phyloP scores from a whole-genome alignment of 1,140 invertebrate genomes.

The Drosophila nebulosa region DNA sequence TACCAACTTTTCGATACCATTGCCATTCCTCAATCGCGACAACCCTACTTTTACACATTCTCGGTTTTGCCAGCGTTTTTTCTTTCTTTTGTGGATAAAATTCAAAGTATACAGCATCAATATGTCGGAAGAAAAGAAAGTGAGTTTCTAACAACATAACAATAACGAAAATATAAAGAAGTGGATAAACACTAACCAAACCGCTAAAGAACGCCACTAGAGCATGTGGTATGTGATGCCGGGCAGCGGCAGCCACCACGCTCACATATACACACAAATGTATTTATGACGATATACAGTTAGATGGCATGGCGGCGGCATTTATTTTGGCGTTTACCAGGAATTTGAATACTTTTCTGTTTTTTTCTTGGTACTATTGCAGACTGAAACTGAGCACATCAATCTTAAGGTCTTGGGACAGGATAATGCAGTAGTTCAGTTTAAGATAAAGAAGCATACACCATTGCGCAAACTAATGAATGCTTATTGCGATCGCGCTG shows the following conservation, averaged over 20 bases:
- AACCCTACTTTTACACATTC: neutral
- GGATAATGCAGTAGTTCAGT: slow-evolving; percentile 96
- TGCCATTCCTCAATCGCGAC: neutral
- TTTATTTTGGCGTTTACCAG: neutral
- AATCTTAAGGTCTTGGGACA: slow-evolving; percentile 96
- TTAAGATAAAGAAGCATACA: slow-evolving; percentile 97
- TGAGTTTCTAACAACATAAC: neutral
- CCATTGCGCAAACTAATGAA: slow-evolving; percentile 95
- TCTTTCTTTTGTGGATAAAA: neutral
- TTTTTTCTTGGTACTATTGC: neutral
- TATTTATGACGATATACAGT: neutral
- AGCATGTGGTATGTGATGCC: neutral
- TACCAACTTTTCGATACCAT: neutral
- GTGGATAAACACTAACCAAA: neutral
- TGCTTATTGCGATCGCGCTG: slow-evolving; percentile 94
- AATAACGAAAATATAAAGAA: neutral
- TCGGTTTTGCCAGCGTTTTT: neutral
- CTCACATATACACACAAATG: neutral
- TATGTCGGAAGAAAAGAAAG: neutral
- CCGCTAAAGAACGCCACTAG: neutral
- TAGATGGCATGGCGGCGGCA: neutral
- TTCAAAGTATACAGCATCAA: neutral
- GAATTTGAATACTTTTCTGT: neutral
- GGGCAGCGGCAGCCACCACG: neutral
- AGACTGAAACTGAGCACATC: slow-evolving; percentile 90